phyloP scores from a whole-genome alignment of 2,888 invertebrate species.

The Protonemura montana region DNA sequence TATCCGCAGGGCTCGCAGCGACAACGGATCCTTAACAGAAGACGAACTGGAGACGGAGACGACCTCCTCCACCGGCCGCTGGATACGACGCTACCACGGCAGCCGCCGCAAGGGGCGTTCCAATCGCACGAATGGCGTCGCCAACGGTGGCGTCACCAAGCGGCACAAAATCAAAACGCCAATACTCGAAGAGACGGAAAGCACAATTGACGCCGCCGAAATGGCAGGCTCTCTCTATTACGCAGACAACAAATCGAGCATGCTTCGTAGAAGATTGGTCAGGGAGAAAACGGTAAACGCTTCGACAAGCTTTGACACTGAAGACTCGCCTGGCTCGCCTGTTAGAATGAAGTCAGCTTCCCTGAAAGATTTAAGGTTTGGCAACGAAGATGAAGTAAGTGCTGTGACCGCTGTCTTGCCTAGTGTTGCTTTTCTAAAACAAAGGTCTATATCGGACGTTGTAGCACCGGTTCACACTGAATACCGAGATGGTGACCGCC shows the following conservation, averaged over 20 bases:
- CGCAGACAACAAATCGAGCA: constrained; percentile 49
- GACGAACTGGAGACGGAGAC: constrained; percentile 38
- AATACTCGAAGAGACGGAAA: constrained; percentile 55
- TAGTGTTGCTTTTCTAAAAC: background rate
- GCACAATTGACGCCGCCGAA: constrained; percentile 49
- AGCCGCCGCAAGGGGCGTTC: constrained; percentile 7
- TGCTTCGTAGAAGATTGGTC: constrained; percentile 47
- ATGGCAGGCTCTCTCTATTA: constrained; percentile 42
- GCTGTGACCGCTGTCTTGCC: background rate
- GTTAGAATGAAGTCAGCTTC: background rate
- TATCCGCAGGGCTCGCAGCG: constrained; percentile 28
- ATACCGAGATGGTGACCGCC: background rate
- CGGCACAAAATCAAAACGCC: constrained; percentile 54
- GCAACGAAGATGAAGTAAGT: background rate
- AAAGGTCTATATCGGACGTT: background rate
- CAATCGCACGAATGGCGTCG: constrained; percentile 24
- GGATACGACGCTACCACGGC: constrained; percentile 34
- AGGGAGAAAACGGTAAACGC: constrained; percentile 29
- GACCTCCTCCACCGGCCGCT: constrained; percentile 19
- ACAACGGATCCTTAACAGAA: constrained; percentile 41
- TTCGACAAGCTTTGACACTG: background rate
- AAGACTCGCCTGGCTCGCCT: background rate
- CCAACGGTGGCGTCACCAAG: constrained; percentile 34
- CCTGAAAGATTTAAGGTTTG: constrained; percentile 38
- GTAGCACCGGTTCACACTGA: background rate